Evolutionary conservation across 2,797 vertebrate genomes (phyloP).

Genomic region (Arnoldichthys spilopterus): DNA sequence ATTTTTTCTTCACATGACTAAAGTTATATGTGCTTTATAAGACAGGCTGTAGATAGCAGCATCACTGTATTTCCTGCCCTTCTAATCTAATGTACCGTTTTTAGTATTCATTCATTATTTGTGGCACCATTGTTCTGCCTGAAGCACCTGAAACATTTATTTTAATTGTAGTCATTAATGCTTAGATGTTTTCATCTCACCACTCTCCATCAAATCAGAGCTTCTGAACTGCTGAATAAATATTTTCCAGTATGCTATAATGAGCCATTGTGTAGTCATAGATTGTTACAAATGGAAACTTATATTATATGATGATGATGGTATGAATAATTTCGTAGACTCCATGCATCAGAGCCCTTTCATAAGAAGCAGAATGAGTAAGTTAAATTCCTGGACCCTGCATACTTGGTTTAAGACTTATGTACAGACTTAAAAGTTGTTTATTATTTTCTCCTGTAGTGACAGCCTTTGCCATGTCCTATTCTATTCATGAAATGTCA

Average conservation of each 20-base stretch:
- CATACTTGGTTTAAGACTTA: neutral
- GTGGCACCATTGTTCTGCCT: neutral
- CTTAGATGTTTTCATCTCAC: neutral
- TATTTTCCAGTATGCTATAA: slow-evolving; percentile 20
- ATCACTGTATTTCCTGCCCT: too few species aligned
- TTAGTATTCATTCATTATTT: neutral
- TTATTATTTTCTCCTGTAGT: neutral
- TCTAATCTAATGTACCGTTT: too few species aligned
- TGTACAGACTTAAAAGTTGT: neutral
- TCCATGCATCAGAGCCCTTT: neutral
- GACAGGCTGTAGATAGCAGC: too few species aligned
- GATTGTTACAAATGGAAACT: slow-evolving; percentile 24
- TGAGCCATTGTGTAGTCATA: slow-evolving; percentile 14
- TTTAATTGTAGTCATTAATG: slow-evolving; percentile 1
- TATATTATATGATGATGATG: slow-evolving; percentile 22
- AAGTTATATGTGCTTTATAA: too few species aligned
- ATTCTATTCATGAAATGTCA: slow-evolving; percentile 7
- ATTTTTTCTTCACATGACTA: too few species aligned
- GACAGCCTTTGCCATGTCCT: slow-evolving; percentile 6
- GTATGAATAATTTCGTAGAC: slow-evolving; percentile 27
- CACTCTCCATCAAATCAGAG: neutral
- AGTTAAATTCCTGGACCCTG: neutral
- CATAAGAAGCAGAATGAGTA: slow-evolving; percentile 22
- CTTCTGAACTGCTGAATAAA: neutral
- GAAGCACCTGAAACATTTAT: neutral